phyloP scores from a whole-genome alignment of 2,113 vertebrate genomes.

The Uria aalge region DNA sequence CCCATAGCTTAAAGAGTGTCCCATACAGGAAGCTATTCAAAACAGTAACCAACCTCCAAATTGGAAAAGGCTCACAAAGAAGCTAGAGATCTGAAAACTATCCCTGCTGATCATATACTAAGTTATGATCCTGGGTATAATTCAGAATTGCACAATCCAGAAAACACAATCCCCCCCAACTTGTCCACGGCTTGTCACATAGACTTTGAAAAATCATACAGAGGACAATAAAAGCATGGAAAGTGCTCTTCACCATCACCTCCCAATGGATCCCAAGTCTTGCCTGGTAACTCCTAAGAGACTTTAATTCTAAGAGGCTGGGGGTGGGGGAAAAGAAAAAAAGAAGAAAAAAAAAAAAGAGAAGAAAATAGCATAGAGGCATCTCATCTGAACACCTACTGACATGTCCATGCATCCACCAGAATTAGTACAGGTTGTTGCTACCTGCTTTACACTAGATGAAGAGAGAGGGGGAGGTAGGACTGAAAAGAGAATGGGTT shows the following conservation, averaged over 20 bases:
- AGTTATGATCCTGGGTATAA: neutral
- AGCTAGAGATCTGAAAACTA: neutral
- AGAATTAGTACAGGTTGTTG: neutral
- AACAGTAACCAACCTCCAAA: neutral
- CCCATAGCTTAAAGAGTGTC: neutral
- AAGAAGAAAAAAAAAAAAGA: neutral
- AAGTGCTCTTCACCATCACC: neutral
- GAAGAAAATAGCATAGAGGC: neutral
- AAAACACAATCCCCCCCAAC: neutral
- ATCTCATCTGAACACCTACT: neutral
- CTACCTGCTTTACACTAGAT: neutral
- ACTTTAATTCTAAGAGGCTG: neutral
- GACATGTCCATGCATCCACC: neutral
- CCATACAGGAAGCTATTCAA: neutral
- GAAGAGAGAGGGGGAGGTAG: neutral
- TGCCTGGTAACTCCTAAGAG: neutral
- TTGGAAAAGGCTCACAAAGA: neutral
- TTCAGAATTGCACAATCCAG: neutral
- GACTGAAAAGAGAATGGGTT: neutral
- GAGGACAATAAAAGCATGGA: rapidly evolving
- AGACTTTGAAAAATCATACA: neutral
- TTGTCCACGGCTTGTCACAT: neutral
- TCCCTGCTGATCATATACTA: rapidly evolving
- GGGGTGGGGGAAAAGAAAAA: too few relatives aligned
- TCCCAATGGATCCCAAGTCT: neutral